These are phyloP conservation scores for Engraulis encrasicolus DNA, from an alignment of 2,113 vertebrate genomes.

Conservation along the genomic window DNA sequence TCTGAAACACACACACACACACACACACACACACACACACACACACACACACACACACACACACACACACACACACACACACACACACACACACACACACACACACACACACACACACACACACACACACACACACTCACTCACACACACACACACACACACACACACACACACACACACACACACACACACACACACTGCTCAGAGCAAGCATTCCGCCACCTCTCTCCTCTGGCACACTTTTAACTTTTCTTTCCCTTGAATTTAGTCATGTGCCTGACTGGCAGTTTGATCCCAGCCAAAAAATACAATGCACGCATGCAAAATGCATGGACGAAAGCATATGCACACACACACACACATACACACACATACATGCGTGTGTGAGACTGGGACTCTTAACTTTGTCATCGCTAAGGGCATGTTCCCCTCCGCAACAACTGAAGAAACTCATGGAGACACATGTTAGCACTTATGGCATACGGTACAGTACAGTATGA, in stretches of 20 bases:
- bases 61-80: too few relatives aligned
- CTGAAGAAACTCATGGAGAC: background rate
- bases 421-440: background rate
- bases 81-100: background rate
- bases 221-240: background rate
- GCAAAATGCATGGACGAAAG: too few relatives aligned
- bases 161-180: too few relatives aligned
- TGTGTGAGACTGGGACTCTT: background rate
- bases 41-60: too few relatives aligned
- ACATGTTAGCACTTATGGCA: conserved; percentile 12
- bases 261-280: background rate
- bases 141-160: too few relatives aligned
- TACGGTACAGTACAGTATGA: background rate
- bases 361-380: too few relatives aligned
- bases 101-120: background rate
- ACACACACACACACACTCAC: background rate
- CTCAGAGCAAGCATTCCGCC: too few relatives aligned
- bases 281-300: background rate
- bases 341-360: background rate
- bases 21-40: too few relatives aligned
- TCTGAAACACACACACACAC: too few relatives aligned
- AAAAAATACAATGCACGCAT: background rate
- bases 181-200: too few relatives aligned
- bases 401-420: background rate
- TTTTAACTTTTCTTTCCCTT: background rate